These are phyloP conservation scores for Diploptera punctata DNA, from an alignment of 2,888 invertebrate species.

Conservation along the genomic window DNA sequence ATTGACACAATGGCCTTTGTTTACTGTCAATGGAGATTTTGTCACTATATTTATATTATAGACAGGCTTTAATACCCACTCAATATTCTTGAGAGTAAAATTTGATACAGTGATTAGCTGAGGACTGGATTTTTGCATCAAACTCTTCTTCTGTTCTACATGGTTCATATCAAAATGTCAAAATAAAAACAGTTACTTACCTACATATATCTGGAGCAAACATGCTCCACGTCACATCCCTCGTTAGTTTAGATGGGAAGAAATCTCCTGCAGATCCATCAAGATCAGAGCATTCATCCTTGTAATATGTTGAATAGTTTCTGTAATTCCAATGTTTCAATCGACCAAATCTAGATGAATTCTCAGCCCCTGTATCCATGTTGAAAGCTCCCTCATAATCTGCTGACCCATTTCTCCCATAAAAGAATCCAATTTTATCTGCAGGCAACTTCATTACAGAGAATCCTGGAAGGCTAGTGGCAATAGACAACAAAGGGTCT, in stretches of 20 bases:
- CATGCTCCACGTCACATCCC: slow-evolving; percentile 62
- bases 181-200: slow-evolving; percentile 35
- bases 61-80: no score
- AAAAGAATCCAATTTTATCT: slow-evolving; percentile 89
- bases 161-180: no score
- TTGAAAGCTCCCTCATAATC: slow-evolving; percentile 78
- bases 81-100: no score
- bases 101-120: no score
- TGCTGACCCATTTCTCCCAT: slow-evolving; percentile 73
- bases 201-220: slow-evolving; percentile 82
- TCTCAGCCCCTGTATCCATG: slow-evolving; percentile 72
- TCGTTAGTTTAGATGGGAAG: slow-evolving; percentile 69
- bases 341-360: slow-evolving; percentile 69
- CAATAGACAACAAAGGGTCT: slow-evolving; percentile 69
- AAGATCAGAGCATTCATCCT: slow-evolving; percentile 64
- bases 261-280: slow-evolving; percentile 82
- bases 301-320: slow-evolving; percentile 60
- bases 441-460: slow-evolving; percentile 58
- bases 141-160: background rate
- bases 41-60: no score
- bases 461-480: background rate
- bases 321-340: slow-evolving; percentile 75
- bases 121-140: no score
- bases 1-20: no score
- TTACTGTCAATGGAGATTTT: no score